Base-by-base conservation (phyloP, 2,113 vertebrate species). In the Zosterops lateralis region DNA sequence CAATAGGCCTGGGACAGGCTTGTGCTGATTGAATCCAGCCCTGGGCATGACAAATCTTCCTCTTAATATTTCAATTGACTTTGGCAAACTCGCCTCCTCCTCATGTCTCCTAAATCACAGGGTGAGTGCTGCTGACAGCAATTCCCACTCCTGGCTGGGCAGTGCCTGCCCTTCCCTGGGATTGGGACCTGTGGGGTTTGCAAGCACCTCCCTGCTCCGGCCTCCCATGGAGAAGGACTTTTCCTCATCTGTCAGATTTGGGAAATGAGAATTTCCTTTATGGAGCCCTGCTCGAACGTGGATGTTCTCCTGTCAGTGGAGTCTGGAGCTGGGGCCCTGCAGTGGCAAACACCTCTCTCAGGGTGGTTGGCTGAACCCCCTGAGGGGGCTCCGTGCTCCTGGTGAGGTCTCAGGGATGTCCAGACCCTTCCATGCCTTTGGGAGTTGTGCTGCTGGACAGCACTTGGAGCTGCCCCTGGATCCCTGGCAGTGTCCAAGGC, bases 21-120 rank as follows among this genome's bases (percentile, higher is more conserved):
- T 32, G 62, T 2, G 3, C 94, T 95, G 96, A 91, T 80, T 92
- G 93, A 94, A 91, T 91, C 84, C 91, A 94, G 93, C 87, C 90
- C 71, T 32, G 87, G 84, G 53, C 17, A 93, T 95, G 96, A 92
- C 91, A 92, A 82, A 95, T 83, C 85, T 86, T 60, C 90, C 82
- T 80, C 56, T 94, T 83, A 91, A 90, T 88, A 83, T 95, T 94
- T 88, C 94, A 91, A 67, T 88, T 93, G 85, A 38, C 93, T 96
- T 94, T 95, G 90, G 89, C 91, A 95, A 91, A 86, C 51, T 95
- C 8, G 17, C 42, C 60, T 84, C 64, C 71, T 82, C 13, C 81
- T n/a, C 38, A 18, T 56, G 77, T 22, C 64, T 91, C 91, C 87
- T 96, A 86, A 96, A 91, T 95, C 94, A 93, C 56, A 21, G 87